These are phyloP conservation scores for Danio kyathit DNA, from an alignment of 2,797 vertebrate genomes.

Conservation along the genomic window DNA sequence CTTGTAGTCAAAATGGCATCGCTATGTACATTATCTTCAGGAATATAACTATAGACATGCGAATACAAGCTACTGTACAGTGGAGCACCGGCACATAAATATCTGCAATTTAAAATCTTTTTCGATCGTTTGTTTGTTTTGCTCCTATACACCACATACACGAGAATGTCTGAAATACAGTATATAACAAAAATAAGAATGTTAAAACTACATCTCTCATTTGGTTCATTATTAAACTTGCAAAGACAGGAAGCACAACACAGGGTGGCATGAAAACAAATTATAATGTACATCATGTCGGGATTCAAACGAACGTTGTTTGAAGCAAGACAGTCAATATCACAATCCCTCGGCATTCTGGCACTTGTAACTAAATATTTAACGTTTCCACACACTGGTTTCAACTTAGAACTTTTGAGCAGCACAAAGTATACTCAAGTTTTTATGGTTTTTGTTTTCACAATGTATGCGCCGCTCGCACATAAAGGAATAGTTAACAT, in stretches of 20 bases:
- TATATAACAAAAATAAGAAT: constrained; percentile 65
- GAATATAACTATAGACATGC: constrained; percentile 80
- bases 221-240: constrained; percentile 52
- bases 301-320: constrained; percentile 27
- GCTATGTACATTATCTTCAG: constrained; percentile 80
- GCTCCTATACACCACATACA: constrained; percentile 77
- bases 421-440: too few relatives aligned
- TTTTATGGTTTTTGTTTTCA: too few relatives aligned
- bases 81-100: constrained; percentile 76
- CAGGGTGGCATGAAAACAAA: constrained; percentile 26
- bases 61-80: constrained; percentile 78
- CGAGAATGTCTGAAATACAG: constrained; percentile 71
- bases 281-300: constrained; percentile 31
- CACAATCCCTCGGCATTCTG: constrained; percentile 14
- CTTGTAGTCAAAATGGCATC: constrained; percentile 74
- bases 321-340: constrained; percentile 10
- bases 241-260: constrained; percentile 58
- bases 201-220: constrained; percentile 63
- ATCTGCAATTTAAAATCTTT: constrained; percentile 72
- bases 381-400: not conserved
- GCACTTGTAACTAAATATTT: not conserved
- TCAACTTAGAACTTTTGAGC: not conserved
- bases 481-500: too few relatives aligned
- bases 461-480: too few relatives aligned
- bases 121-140: constrained; percentile 57